These are phyloP conservation scores for Chionis minor DNA, from an alignment of 2,113 vertebrate genomes.

Conservation along the genomic window DNA sequence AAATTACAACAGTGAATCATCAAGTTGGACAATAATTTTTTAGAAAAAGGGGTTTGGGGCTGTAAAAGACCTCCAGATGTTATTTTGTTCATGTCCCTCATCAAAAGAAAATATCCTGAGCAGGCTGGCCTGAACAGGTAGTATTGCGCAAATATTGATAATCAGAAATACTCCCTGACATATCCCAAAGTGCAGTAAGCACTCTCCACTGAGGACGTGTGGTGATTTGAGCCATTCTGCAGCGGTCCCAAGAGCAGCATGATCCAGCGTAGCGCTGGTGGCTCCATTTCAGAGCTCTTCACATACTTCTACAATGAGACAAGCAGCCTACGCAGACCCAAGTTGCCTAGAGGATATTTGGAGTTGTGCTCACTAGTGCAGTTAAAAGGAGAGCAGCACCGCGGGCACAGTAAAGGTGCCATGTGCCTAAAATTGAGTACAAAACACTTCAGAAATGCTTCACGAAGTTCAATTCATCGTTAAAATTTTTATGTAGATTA, in stretches of 20 bases:
- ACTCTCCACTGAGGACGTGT: not conserved
- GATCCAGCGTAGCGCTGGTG: not conserved
- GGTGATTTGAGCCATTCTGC: not conserved
- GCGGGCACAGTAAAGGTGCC: not conserved
- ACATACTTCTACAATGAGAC: not conserved
- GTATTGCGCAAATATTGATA: not conserved
- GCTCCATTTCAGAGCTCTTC: not conserved
- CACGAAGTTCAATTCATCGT: not conserved
- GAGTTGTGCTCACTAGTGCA: not conserved
- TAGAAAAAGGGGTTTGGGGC: not conserved
- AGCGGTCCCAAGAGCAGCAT: not conserved
- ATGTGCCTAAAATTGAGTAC: not conserved
- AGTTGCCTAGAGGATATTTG: not conserved
- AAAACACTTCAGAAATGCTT: not conserved
- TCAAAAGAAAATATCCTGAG: not conserved
- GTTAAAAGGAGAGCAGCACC: not conserved
- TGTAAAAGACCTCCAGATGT: conserved; percentile 1
- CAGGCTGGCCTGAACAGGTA: not conserved
- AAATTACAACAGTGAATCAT: not conserved
- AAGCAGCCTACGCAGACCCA: not conserved
- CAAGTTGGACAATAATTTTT: not conserved
- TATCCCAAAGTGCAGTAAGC: not conserved
- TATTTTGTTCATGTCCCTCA: not conserved
- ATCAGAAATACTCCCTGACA: not conserved
- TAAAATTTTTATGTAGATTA: not conserved